Base-by-base conservation (phyloP, 1,140 invertebrate species). In the Cyclina sinensis region DNA sequence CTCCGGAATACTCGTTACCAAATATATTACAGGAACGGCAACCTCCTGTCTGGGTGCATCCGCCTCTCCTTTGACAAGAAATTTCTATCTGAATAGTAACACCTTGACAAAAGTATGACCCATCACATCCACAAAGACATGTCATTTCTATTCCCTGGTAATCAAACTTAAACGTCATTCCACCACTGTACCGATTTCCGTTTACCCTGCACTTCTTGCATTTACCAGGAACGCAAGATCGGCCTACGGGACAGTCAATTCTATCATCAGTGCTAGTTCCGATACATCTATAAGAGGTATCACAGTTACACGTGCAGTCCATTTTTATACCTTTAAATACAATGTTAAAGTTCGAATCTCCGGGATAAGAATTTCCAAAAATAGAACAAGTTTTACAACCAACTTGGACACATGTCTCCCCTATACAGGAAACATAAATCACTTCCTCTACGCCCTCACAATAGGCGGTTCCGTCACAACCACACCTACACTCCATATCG, bases 61-160 rank as follows among this genome's bases (percentile, higher is more conserved):
- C 79, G 18, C 68, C 65, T 30, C 85, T 16, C 24, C 85, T 62
- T 11, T 62, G 51, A 35, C 85, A 87, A 0, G 85, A 57, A 65
- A 80, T 68, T 35, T 62, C 39, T 30, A 80, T 70, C 14, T 86
- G 46, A 12, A 46, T 62, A 0, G 78, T 48, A 18, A 82, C 37
- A 11, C 86, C 86, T 27, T 24, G 14, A n/a, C 86, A 88, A 30
- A 35, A 81, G 21, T 82, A 88, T 46, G 48, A 39, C 9, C 79
- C 79, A 73, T 88, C 86, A 27, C 86, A 88, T 32, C 86, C 86
- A 48, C 86, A 88, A 7, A 65, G 21, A 32, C 86, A 88, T 3
- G 21, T 32, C 79, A 88, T 74, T 46, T 35, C 12, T 14, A 88
- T 62, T 27, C 79, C 79, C n/a, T 83, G 4, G 54, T 74, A 82